Conservation (phyloP, 2,113 vertebrate genomes). For the Chlorodrepanis virens region DNA sequence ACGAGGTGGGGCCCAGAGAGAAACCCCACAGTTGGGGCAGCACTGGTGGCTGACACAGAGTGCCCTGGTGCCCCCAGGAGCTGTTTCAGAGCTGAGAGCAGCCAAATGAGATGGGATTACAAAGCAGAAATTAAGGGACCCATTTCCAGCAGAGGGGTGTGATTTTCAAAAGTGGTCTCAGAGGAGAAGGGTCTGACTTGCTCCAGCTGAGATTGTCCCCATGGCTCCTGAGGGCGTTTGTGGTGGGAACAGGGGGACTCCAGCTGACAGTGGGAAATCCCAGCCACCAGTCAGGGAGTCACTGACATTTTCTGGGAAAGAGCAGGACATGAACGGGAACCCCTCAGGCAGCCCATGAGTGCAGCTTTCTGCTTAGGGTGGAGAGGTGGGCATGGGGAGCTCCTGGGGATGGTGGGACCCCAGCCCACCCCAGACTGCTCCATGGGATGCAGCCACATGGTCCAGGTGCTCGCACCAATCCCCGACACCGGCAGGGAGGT, state of each 20-base stretch:
- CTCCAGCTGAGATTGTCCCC: background rate
- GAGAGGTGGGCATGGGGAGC: background rate
- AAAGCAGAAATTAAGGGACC: background rate
- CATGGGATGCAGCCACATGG: accelerated
- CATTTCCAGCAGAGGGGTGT: background rate
- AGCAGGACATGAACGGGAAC: accelerated
- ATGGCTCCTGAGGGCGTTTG: accelerated
- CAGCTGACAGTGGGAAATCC: background rate
- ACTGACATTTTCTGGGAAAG: background rate
- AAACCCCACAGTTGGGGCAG: accelerated
- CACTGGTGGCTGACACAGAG: accelerated
- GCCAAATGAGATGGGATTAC: accelerated
- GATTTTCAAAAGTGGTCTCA: background rate
- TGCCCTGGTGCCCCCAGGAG: background rate
- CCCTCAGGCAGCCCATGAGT: accelerated
- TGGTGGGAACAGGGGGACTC: background rate
- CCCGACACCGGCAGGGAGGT: accelerated
- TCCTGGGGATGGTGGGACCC: accelerated
- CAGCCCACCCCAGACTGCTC: background rate
- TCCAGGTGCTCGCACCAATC: accelerated
- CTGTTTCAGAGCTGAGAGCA: background rate
- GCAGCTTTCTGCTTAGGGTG: background rate
- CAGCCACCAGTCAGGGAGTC: background rate
- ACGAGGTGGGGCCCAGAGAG: background rate
- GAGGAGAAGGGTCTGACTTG: background rate